Base-by-base conservation (phyloP, 2,888 invertebrate genomes). In the Cosmopolites sordidus region DNA sequence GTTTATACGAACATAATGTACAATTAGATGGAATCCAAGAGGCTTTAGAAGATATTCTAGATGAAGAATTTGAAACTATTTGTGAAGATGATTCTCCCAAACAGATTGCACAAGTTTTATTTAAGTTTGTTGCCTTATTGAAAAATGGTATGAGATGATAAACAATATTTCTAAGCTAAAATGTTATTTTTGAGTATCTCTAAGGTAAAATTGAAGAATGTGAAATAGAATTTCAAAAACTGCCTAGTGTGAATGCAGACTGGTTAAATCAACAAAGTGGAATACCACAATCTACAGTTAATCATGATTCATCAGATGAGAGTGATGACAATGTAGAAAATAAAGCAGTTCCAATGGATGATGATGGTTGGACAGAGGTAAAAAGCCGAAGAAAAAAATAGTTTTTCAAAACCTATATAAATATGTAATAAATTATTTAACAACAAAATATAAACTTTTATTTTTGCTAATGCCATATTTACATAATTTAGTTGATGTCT, bases 11-110 rank as follows among this genome's bases (percentile, higher is more conserved):
- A 65, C 68, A 72, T 16, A 76, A 81, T 56, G 76, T 82, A 2
- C 79, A 83, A 29, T 70, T 73, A 43, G 77, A 80, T 48, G 82
- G 83, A 58, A 75, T 86, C 2, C 76, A 80, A 38, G 84, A 85
- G 63, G 76, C 81, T 0, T 66, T 87, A 16, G 84, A 85, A 64
- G 86, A 86, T 61, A 73, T 86, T 18, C 81, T 87, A 80, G 86
- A 87, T 69, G 81, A 86, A 64, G 84, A 86, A 65, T 86, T 87
- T 70, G 80, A 85, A 54, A 86, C 86, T 18, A 76, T 83, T 3
- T 86, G 86, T 66, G 84, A 86, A 72, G 87, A 87, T 65, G 78
- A 80, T 61, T 86, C 86, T 11, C 80, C 84, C 17, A 79, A 76
- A 73, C 85, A 86, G 74, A 77, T 86, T 56, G 81, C 83, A 48